These are phyloP conservation scores for Drosophila picticornis DNA, from an alignment of 2,888 invertebrate genomes.

Conservation along the genomic window DNA sequence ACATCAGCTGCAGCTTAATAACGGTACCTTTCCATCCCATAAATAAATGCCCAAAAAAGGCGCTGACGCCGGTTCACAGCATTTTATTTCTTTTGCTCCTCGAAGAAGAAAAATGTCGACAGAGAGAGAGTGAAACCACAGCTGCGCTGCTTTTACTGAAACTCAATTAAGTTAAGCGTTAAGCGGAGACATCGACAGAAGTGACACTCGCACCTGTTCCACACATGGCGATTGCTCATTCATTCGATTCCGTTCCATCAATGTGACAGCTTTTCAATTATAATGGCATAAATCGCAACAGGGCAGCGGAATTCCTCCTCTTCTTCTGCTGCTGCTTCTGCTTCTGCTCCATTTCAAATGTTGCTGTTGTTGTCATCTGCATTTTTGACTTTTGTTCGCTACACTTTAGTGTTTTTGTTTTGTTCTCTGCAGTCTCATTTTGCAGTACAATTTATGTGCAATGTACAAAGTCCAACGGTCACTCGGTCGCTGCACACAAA, in stretches of 20 bases:
- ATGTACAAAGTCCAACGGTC: conserved; percentile 78
- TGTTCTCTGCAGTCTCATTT: conserved; percentile 46
- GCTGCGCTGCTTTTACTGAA: conserved; percentile 53
- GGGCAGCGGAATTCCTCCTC: conserved; percentile 24
- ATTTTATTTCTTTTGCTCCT: conserved; percentile 8
- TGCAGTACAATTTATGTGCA: conserved; percentile 74
- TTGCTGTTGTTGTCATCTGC: conserved; percentile 27
- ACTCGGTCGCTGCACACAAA: conserved; percentile 64
- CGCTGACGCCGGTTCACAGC: conserved; percentile 53
- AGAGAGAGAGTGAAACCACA: conserved; percentile 36
- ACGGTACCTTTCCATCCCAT: conserved; percentile 46
- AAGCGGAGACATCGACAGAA: conserved; percentile 42
- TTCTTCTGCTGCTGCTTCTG: not conserved
- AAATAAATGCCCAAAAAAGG: conserved; percentile 72
- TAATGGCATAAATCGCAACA: conserved; percentile 43
- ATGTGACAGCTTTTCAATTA: conserved; percentile 51
- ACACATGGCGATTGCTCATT: conserved; percentile 7
- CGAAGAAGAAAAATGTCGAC: conserved; percentile 28
- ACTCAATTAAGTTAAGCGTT: conserved; percentile 66
- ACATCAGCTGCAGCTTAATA: conserved; percentile 21
- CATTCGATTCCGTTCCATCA: conserved; percentile 39
- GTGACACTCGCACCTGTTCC: conserved; percentile 46
- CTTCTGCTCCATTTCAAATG: conserved; percentile 3
- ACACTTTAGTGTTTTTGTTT: conserved; percentile 3
- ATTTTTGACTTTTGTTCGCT: conserved; percentile 6